Evolutionary conservation across 2,888 invertebrate genomes (phyloP), one percentile per base, ranked within the genome.

Genomic region (Scelioninae gen. 1): DNA sequence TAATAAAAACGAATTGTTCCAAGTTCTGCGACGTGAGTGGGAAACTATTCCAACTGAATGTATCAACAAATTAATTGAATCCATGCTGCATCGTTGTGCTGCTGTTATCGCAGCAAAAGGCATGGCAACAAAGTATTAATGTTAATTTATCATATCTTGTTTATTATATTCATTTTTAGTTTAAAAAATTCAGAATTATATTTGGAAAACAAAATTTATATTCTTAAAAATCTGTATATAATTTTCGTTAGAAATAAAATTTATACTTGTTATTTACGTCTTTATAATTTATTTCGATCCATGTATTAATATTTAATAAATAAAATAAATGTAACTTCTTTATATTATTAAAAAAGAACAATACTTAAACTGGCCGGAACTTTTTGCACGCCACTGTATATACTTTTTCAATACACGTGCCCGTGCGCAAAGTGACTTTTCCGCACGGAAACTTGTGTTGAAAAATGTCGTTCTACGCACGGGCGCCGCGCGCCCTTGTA

Each of bases 41-140:
- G 6, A 66, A 65, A 45, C 72, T 15, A 62, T 72, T 32, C 23
- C 66, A n/a, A 11, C 15, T 38, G 66, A 72, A n/a, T 49, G 32
- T 4, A 72, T 72, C 7, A 62, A 43, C 32, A 29, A 32, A 34
- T 31, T 79, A n/a, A 65, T 72, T 8, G 60, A 51, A 8, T 60
- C 66, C 6, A 66, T 66, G 79, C 72, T 60, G 15, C 79, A 47
- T 34, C 72, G 66, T 15, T 72, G 58, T 55, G 53, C 72, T 72
- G 65, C 58, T 16, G 65, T 79, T 16, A 79, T 79, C 34, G 32
- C 43, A 51, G 55, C 58, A 49, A 56, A 71, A 32, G 63, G 63
- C 23, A 78, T 78, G 78, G 56, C 71, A 31, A 78, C 47, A 49
- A 78, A 78, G 49, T 78, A 78, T 38, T 65, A 11, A 65, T 63